Conservation (phyloP, 1,140 invertebrate genomes). For the Lepidotrigona ventralis region DNA sequence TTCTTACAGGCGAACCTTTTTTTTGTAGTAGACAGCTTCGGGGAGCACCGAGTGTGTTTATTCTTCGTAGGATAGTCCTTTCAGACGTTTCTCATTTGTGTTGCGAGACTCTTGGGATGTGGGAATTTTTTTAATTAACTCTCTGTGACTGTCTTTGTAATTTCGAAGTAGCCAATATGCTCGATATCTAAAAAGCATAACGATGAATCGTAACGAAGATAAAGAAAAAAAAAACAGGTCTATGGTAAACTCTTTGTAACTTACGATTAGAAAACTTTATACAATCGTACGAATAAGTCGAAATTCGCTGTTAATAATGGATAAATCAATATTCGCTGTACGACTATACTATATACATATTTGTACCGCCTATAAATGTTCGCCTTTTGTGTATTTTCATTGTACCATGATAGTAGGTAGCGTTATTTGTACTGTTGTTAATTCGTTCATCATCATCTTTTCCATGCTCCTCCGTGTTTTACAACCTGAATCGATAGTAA, state of each 20-base stretch:
- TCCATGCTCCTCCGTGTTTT: not conserved
- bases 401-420: conserved; percentile 55
- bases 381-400: conserved; percentile 61
- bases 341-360: conserved; percentile 53
- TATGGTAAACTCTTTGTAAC: conserved; percentile 24
- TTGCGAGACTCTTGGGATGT: not conserved
- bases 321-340: conserved; percentile 32
- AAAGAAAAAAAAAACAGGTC: conserved; percentile 34
- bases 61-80: not conserved
- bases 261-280: conserved; percentile 43
- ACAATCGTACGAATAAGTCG: conserved; percentile 45
- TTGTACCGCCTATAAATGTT: conserved; percentile 51
- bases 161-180: not conserved
- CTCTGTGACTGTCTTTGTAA: not conserved
- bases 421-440: conserved; percentile 42
- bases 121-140: not conserved
- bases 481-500: not conserved
- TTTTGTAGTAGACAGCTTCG: not conserved
- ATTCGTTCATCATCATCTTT: conserved; percentile 16
- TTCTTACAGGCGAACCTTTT: not conserved
- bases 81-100: not conserved
- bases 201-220: conserved; percentile 17
- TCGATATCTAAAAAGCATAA: not conserved
- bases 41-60: not conserved
- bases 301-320: conserved; percentile 28